Evolutionary conservation across 2,797 vertebrate genomes (phyloP), one percentile per base, ranked within the genome.

Genomic region (Atherinosoma microstoma): DNA sequence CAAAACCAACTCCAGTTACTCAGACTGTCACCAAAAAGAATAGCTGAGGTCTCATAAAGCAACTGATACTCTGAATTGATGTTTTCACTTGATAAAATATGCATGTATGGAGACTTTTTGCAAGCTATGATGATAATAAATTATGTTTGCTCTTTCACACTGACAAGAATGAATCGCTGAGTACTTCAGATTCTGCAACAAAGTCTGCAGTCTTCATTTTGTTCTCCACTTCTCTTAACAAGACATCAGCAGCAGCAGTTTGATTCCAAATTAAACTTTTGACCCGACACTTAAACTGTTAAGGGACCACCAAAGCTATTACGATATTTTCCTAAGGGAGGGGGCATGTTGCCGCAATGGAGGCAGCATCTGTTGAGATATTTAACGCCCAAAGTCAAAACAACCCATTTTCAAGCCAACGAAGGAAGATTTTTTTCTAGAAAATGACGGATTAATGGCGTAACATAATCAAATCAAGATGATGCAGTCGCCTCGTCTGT

Each of bases 241-340:
- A 62, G 6, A 64, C 53, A 36, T 63, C 69, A 32, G 20, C 42
- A 47, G 57, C 63, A 71, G 13, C 3, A 58, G 34, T 73, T 78
- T 67, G 45, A 57, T n/a, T 77, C 60, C 42, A 67, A 70, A 61
- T 58, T 67, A 77, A 77, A 71, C 51, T 36, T 29, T 36, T 49
- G 34, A 71, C 49, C 75, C 56, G 74, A 59, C 22, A 24, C 63
- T 30, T 6, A 16, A 57, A 47, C 54, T 32, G 56, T 32, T 32
- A 15, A 4, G 53, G 60, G 69, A 36, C 49, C 27, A 29, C n/a
- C 40, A 4, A 58, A 51, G 40, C 15, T 22, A 38, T 65, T 18
- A 49, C 32, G 20, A 20, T 36, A 8, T 36, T 18, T 35, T 64
- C 32, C 61, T 54, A 27, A 30, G 47, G 58, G 22, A 24, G n/a